Percentiles rank a stretch among this genome's conserved stretches.
Evolutionary conservation across 2,797 vertebrate species (phyloP).

Genomic region (Gymnoscopelus braueri): DNA sequence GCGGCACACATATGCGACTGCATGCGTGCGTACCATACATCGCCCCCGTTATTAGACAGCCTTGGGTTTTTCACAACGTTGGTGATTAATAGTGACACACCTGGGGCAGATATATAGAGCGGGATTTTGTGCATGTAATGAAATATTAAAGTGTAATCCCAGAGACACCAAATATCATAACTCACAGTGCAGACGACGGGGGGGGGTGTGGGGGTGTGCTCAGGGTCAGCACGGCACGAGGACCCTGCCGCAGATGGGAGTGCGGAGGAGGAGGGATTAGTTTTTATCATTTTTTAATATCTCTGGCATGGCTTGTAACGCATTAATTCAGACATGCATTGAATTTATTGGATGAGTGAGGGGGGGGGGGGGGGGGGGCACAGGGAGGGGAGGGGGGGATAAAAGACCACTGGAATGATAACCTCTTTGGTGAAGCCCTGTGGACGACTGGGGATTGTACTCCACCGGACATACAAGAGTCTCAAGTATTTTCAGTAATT

Average conservation of each 20-base stretch:
- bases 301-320: constrained; percentile 74
- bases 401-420: constrained; percentile 40
- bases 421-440: constrained; percentile 56
- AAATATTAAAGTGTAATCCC: constrained; percentile 84
- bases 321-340: constrained; percentile 82
- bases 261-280: constrained; percentile 71
- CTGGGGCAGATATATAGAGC: constrained; percentile 73
- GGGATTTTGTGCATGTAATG: constrained; percentile 82
- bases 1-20: background rate
- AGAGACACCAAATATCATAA: constrained; percentile 82
- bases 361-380: background rate
- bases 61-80: constrained; percentile 57
- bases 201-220: constrained; percentile 40
- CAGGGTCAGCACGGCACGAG: constrained; percentile 75
- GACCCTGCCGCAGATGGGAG: constrained; percentile 55
- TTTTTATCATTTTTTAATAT: constrained; percentile 84
- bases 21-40: constrained; percentile 8
- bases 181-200: constrained; percentile 67
- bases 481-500: constrained; percentile 45
- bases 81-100: constrained; percentile 81
- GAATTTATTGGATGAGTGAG: constrained; percentile 75
- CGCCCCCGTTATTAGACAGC: constrained; percentile 48
- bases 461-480: constrained; percentile 41
- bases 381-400: background rate
- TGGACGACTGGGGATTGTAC: constrained; percentile 13